Percentiles rank a stretch among this genome's conserved stretches.
Evolutionary conservation across 92 coral and sea anemone species (phyloP).

Genomic region (Montipora capitata): DNA sequence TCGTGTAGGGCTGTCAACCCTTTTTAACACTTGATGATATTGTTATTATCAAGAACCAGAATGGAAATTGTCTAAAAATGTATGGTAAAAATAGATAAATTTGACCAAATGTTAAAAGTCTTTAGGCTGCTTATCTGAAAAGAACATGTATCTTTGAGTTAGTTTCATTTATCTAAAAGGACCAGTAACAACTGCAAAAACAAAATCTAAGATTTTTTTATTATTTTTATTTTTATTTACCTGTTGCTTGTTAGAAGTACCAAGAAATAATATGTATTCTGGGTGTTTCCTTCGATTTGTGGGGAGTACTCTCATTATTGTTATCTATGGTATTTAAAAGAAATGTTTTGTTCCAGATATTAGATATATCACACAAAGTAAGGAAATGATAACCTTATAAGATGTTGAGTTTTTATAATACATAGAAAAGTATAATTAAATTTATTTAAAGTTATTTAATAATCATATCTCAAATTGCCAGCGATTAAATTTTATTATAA

Average conservation of each 20-base stretch:
- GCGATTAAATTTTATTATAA: too few relatives aligned
- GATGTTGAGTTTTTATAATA: background rate
- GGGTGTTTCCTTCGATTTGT: background rate
- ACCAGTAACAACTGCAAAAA: slow-evolving; percentile 5
- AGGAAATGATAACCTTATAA: background rate
- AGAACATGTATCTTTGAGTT: slow-evolving; percentile 4
- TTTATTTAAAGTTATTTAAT: background rate
- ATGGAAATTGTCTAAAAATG: background rate
- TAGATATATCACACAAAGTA: background rate
- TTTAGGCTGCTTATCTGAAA: background rate
- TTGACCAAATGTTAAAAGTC: background rate
- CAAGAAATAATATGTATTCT: background rate
- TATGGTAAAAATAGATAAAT: background rate
- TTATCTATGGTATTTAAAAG: background rate
- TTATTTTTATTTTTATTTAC: too few relatives aligned
- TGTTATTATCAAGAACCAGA: background rate
- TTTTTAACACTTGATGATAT: too few relatives aligned
- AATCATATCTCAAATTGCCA: too few relatives aligned
- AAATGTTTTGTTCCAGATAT: background rate
- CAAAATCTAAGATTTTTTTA: background rate
- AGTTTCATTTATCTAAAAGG: slow-evolving; percentile 7
- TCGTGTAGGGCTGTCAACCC: too few relatives aligned
- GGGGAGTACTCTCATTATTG: background rate
- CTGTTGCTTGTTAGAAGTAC: background rate
- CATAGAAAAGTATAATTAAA: background rate